Evolutionary conservation across 2,888 invertebrate species (phyloP), one percentile per base, ranked within the genome.

Genomic region (Galerucella calmariensis): DNA sequence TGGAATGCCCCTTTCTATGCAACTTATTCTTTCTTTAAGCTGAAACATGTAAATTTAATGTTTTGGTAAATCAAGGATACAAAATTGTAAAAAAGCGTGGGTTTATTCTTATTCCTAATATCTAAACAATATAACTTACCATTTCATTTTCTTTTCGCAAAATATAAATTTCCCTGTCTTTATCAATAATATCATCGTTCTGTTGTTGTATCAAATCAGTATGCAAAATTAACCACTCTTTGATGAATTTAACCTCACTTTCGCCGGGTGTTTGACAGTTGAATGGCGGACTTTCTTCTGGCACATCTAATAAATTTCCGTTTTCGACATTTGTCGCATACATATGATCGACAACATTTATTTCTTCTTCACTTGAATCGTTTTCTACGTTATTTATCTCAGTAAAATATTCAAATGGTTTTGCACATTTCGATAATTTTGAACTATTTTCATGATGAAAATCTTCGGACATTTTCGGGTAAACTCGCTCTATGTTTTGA

Each of bases 161-260:
- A 71, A 91, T 90, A 74, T 92, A 91, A 78, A 95, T 90, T 69
- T 92, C 89, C 85, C 94, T 94, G 82, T 97, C 96, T 87, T 94
- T 95, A 81, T 92, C 92, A 80, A 92, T 90, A 78, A 97, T 90
- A 82, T 94, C 92, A 84, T 96, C 95, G 83, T 95, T 95, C 88
- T 97, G 96, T 87, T 96, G 95, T 86, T 96, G 96, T 85, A 97
- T 95, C 77, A 97, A 89, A 87, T 97, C 96, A 83, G 97, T 89
- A 86, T 97, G 96, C 80, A 94, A 90, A 75, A 95, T 88, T 78
- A 96, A 88, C 84, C 97, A 91, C 79, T 94, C 94, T 88, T 95
- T 95, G 69, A 93, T 89, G 82, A 91, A 91, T 85, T 90, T 92
- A 86, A 93, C 92, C 88, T 93, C 92, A 83, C 88, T 83, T 87